Evolutionary conservation across 2,797 vertebrate genomes (phyloP).

Genomic region (Sus cebifrons): DNA sequence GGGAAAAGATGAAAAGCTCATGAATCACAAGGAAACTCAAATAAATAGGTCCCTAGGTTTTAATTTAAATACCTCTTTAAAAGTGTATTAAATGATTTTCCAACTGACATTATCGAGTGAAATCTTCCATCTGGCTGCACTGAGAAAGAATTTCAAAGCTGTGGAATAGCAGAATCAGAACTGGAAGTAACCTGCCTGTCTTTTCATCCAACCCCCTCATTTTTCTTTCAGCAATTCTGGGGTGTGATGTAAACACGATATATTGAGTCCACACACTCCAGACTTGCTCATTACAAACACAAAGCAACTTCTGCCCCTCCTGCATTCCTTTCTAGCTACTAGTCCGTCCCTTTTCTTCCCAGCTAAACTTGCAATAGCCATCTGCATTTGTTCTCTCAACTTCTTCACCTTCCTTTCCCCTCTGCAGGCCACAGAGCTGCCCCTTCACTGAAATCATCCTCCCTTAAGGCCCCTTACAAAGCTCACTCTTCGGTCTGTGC

Average conservation of each 20-base stretch:
- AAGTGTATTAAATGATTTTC: constrained; percentile 32
- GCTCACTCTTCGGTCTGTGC: no score
- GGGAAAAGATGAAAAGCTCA: neutral
- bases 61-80: constrained; percentile 53
- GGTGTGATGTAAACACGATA: constrained; percentile 76
- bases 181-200: neutral
- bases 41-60: neutral
- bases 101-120: constrained; percentile 48
- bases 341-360: neutral
- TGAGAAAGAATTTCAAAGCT: constrained; percentile 28
- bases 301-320: constrained; percentile 33
- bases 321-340: neutral
- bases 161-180: constrained; percentile 41
- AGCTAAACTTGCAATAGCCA: no score
- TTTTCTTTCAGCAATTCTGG: constrained; percentile 68
- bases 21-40: constrained; percentile 30
- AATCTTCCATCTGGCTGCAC: constrained; percentile 70
- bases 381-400: accelerated
- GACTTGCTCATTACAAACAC: constrained; percentile 65
- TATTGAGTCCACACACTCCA: constrained; percentile 16
- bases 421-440: neutral
- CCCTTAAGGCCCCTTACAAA: neutral
- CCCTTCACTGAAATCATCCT: neutral
- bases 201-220: constrained; percentile 61
- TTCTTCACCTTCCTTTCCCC: neutral